Base-by-base conservation (phyloP, 2,888 invertebrate species). In the Ornithoptera priamus region DNA sequence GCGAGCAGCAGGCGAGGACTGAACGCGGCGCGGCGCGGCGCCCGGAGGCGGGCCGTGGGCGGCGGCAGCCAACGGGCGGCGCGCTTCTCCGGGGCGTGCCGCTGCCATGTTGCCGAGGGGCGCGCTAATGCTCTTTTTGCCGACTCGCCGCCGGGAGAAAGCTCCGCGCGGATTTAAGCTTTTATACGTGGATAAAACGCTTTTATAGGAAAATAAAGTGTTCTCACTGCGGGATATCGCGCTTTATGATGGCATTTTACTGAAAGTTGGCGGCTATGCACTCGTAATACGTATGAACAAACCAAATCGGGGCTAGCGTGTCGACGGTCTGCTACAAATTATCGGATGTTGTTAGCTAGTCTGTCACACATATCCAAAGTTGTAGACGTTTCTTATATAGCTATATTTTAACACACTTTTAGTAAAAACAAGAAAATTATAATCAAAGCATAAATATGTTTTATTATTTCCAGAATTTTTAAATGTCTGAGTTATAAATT, bases 101-200 rank as follows among this genome's bases (percentile, higher is more conserved):
- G 76, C 73, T 74, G 75, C 73, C 76, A 79, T 79, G 79, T 84
- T 86, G 89, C 88, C 89, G 89, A 85, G 89, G 84, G 89, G 82
- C 83, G 83, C 83, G 79, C 85, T 90, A 89, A 89, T 90, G 89
- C 87, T 90, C 90, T 91, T 92, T 92, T 92, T 90, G 87, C 89
- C 86, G 81, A 84, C 82, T 83, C 83, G 86, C 85, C 86, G 85
- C 86, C 85, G 85, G 85, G 90, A 89, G 91, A 92, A 91, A 92
- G 92, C 91, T 90, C 89, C 83, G 85, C 87, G 87, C 88, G 90
- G 92, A 92, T 92, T 91, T 91, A 89, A 92, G 92, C 91, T 92
- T 92, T 92, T 92, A 91, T 90, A 89, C 89, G 90, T 90, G 90
- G 89, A 91, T 92, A 90, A 92, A 92, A 90, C 90, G 92, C 90